Base-by-base conservation (phyloP, 2,888 invertebrate species). In the Brachyopa scutellaris region DNA sequence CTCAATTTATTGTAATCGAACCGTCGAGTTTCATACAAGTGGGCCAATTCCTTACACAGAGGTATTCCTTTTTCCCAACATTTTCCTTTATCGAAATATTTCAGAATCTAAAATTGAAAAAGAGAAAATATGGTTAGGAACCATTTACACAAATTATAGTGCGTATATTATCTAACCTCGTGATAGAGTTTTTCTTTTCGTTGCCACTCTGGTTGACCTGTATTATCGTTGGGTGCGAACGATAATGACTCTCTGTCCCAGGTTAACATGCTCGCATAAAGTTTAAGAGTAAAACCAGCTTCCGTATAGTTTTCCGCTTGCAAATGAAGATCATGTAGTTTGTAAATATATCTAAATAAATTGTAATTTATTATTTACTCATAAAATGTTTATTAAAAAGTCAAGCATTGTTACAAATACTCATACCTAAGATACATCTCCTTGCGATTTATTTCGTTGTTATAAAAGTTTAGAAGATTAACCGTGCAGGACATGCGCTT, bases 51-150 rank as follows among this genome's bases (percentile, higher is more conserved):
- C 87, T 98, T 97, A 85, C 97, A 95, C 36, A 99, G 89, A 0
- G 97, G 97, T 33, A 98, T 94, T 0, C 97, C 98, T 91, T 97
- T 97, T 88, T 99, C 99, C 98, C 98, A 99, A 86, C 97, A 96
- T 94, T 98, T 98, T 85, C 98, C 98, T 84, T 95, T 95, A 88
- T 98, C 98, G 87, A 98, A 97, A 88, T 97, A 97, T 87, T 95
- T 95, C 62, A 98, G 93, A 45, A 98, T 97, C 91, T 96, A 33
- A 6, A 84, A 84, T 33, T 2, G 11, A 29, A n/a, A 66, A 45
- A 21, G n/a, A 21, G 17, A 26, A n/a, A 59, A 15, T 7, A 36
- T 11, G 2, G 2, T n/a, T 42, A n/a, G n/a, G n/a, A n/a, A n/a
- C 5, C 11, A 7, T 55, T 40, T 13, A 17, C 2, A 47, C 6